Evolutionary conservation across 2,113 vertebrate species (phyloP).

Genomic region (Siniperca knerii): DNA sequence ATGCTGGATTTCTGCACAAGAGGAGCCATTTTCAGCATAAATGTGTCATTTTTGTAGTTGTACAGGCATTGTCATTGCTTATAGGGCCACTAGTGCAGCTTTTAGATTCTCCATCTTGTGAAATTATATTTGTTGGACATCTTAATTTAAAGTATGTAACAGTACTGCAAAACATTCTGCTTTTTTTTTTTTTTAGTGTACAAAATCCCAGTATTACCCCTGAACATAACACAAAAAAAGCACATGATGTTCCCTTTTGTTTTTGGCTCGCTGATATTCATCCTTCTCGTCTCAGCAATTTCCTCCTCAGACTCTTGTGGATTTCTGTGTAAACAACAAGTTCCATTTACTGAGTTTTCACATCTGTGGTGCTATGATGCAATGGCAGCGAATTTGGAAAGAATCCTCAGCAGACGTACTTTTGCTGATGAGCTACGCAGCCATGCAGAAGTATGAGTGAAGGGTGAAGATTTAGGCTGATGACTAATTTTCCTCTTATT

Average conservation of each 20-base stretch:
- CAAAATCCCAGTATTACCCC: not conserved
- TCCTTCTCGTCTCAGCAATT: conserved; percentile 10
- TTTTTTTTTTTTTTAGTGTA: not conserved
- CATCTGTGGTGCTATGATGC: conserved; percentile 18
- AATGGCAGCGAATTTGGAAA: conserved; percentile 14
- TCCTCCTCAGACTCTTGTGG: conserved; percentile 3
- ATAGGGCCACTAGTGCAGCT: not conserved
- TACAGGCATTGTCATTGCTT: not conserved
- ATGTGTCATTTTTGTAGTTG: not conserved
- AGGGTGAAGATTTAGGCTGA: conserved; percentile 28
- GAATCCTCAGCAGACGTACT: conserved; percentile 23
- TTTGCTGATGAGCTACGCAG: conserved; percentile 30
- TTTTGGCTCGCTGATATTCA: not conserved
- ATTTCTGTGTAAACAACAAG: conserved; percentile 25
- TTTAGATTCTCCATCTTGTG: not conserved
- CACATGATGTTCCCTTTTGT: conserved; percentile 1
- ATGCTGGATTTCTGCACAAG: not conserved
- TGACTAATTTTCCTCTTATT: conserved; percentile 29
- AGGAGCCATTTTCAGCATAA: not conserved
- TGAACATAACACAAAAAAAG: conserved; percentile 8
- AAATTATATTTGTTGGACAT: not conserved
- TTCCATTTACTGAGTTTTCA: conserved; percentile 23
- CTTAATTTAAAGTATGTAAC: not conserved
- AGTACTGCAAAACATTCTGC: not conserved
- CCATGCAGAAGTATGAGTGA: not conserved